Evolutionary conservation across 2,888 invertebrate species (phyloP).

Genomic region (Synergus japonicus): DNA sequence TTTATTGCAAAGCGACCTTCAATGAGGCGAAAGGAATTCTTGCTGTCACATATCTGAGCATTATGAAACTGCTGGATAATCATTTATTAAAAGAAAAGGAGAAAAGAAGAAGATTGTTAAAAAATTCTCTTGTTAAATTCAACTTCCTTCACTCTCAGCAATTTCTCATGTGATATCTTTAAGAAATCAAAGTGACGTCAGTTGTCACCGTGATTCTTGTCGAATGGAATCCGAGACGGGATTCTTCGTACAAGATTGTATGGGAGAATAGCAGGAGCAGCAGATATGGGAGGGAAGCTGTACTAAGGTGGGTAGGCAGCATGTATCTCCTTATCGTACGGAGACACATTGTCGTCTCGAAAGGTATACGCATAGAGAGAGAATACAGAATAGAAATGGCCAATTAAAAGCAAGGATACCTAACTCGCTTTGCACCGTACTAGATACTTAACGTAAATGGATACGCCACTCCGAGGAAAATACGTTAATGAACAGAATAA

Average conservation of each 20-base stretch:
- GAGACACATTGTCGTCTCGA: slow-evolving; percentile 21
- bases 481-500: slow-evolving; percentile 34
- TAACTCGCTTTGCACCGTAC: slow-evolving; percentile 6
- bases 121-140: neutral
- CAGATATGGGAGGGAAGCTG: slow-evolving; percentile 1
- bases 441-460: slow-evolving; percentile 32
- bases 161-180: slow-evolving; percentile 7
- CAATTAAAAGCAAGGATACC: slow-evolving; percentile 39
- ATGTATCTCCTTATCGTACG: slow-evolving; percentile 33
- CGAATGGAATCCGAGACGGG: slow-evolving; percentile 29
- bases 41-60: neutral
- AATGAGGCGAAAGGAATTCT: slow-evolving; percentile 4
- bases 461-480: slow-evolving; percentile 2
- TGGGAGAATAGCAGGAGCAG: slow-evolving; percentile 2
- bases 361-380: slow-evolving; percentile 34
- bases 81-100: neutral
- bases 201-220: slow-evolving; percentile 25
- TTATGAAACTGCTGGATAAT: neutral
- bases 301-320: slow-evolving; percentile 10
- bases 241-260: slow-evolving; percentile 30
- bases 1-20: slow-evolving; percentile 34
- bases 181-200: slow-evolving; percentile 29
- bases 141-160: neutral
- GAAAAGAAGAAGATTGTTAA: neutral
- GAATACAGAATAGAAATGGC: slow-evolving; percentile 31